Evolutionary conservation across 2,797 vertebrate genomes (phyloP).

Genomic region (Uromys caudimaculatus): DNA sequence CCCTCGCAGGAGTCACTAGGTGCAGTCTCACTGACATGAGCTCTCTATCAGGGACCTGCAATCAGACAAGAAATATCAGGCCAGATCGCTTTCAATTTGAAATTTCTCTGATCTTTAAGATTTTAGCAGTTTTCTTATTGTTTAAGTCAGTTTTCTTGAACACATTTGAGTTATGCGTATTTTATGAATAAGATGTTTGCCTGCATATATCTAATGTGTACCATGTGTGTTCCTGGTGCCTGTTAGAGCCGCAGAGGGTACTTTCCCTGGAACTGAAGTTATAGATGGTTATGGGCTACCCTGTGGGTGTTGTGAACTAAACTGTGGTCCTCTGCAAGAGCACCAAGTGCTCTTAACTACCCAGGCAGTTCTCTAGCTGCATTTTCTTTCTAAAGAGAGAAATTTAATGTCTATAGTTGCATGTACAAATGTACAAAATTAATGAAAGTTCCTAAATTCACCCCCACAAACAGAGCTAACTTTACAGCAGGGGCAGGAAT

Average conservation of each 20-base stretch:
- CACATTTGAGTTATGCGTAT: background rate
- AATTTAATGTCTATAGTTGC: background rate
- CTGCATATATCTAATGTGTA: background rate
- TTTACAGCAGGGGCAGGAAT: background rate
- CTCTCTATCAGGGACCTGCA: background rate
- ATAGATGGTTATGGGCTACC: background rate
- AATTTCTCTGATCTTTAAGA: background rate
- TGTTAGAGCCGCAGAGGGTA: background rate
- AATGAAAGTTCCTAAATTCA: background rate
- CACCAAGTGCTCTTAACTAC: background rate
- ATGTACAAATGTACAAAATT: background rate
- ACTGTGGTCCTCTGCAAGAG: background rate
- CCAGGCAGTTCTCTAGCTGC: background rate
- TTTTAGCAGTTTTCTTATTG: background rate
- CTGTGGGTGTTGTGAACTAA: background rate
- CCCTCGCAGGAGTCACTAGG: background rate
- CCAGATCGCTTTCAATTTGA: background rate
- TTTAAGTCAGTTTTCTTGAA: background rate
- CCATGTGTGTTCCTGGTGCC: background rate
- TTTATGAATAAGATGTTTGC: background rate
- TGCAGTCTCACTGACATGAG: slow-evolving; percentile 11
- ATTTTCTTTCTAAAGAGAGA: background rate
- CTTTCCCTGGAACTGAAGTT: background rate
- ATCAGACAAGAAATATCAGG: background rate
- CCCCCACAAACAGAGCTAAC: background rate